Percentiles rank a stretch among this genome's conserved stretches.
Evolutionary conservation across 2,113 vertebrate species (phyloP).

Genomic region (Mesocricetus auratus): DNA sequence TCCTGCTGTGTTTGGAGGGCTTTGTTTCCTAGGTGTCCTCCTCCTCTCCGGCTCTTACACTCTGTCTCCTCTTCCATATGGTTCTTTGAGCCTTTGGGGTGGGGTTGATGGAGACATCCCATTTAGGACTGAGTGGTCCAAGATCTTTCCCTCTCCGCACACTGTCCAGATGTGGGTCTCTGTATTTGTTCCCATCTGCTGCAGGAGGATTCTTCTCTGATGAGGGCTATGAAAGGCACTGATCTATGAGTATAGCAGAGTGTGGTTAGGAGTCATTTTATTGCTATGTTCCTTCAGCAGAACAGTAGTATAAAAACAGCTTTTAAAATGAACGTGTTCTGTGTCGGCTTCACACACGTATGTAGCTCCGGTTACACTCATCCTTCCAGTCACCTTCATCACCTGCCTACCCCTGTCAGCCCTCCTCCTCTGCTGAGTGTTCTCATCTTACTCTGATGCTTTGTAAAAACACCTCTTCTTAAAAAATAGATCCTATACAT

Average conservation of each 20-base stretch:
- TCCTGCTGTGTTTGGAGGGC: neutral
- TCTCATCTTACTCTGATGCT: neutral
- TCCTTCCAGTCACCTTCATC: neutral
- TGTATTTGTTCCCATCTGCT: neutral
- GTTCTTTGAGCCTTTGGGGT: neutral
- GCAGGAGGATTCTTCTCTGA: neutral
- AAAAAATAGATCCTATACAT: neutral
- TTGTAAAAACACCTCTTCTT: neutral
- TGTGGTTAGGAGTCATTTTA: neutral
- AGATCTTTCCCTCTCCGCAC: neutral
- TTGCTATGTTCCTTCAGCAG: neutral
- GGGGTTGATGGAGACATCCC: neutral
- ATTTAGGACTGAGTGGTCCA: neutral
- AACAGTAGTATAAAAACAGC: neutral
- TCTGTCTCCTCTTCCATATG: neutral
- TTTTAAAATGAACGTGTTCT: neutral
- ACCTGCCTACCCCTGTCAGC: neutral
- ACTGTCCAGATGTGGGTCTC: neutral
- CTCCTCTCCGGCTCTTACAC: neutral
- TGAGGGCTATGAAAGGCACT: neutral
- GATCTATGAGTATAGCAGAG: neutral
- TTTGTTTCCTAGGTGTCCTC: neutral
- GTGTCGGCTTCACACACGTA: too few relatives aligned
- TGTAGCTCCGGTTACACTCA: neutral
- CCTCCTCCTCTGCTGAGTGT: neutral